Percentiles rank a stretch among this genome's conserved stretches.
These are phyloP conservation scores for Choristoneura fumiferana DNA, from an alignment of 1,140 invertebrate genomes.

Conservation along the genomic window DNA sequence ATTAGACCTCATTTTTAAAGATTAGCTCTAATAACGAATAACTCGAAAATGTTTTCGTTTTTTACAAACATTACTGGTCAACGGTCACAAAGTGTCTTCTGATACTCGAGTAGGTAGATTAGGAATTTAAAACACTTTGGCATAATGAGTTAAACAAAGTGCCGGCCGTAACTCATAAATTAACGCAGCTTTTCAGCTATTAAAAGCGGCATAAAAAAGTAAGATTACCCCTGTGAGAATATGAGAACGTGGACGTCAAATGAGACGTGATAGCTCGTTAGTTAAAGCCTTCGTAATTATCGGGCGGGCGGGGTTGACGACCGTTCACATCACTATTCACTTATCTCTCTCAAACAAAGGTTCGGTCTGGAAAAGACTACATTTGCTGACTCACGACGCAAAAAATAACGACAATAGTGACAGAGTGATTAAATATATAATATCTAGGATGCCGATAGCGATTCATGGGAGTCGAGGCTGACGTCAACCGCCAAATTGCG, in stretches of 20 bases:
- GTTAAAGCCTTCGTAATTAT: conserved; percentile 58
- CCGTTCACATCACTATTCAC: conserved; percentile 58
- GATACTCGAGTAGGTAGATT: no score
- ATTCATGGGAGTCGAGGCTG: conserved; percentile 11
- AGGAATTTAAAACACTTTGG: no score
- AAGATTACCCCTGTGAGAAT: conserved; percentile 7
- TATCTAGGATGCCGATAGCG: conserved; percentile 1
- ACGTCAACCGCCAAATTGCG: conserved; percentile 11
- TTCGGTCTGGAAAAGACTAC: conserved; percentile 42
- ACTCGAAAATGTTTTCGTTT: conserved; percentile 19
- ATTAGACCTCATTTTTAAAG: conserved; percentile 16
- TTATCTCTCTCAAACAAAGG: conserved; percentile 69
- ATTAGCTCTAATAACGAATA: conserved; percentile 15
- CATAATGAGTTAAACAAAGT: no score
- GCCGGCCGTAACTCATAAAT: no score
- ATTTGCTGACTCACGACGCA: conserved; percentile 53
- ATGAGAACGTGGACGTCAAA: conserved; percentile 20
- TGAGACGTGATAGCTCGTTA: conserved; percentile 47
- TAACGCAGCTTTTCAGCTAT: not conserved
- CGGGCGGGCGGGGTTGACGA: conserved; percentile 46
- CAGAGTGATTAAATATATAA: conserved; percentile 39
- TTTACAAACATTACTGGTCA: not conserved
- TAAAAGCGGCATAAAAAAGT: not conserved
- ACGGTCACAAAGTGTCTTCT: no score
- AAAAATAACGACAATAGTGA: conserved; percentile 38